Conservation (phyloP, 2,797 vertebrate genomes). For the Staurois parvus region DNA sequence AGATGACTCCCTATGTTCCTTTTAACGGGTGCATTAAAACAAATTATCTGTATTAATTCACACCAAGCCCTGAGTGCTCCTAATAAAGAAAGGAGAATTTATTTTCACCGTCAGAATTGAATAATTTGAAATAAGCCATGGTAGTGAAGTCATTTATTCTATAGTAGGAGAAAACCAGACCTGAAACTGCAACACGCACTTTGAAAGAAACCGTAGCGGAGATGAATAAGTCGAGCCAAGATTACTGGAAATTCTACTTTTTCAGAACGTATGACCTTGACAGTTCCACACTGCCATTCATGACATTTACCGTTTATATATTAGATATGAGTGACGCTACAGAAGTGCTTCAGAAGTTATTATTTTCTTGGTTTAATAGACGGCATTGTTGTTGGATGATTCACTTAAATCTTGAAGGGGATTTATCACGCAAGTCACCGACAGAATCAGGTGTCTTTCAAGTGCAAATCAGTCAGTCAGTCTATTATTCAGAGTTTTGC, state of each 20-base stretch:
- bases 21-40: constrained; percentile 40
- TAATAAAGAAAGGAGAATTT: constrained; percentile 10
- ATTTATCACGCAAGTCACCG: background rate
- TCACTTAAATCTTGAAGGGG: background rate
- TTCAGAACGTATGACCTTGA: constrained; percentile 11
- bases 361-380: constrained; percentile 3
- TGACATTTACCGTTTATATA: background rate
- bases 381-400: background rate
- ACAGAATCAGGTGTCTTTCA: background rate
- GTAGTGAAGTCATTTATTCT: background rate
- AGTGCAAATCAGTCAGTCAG: background rate
- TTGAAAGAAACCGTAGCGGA: background rate
- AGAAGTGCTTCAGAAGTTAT: background rate
- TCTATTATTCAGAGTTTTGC: no score
- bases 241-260: background rate
- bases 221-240: constrained; percentile 3
- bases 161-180: background rate
- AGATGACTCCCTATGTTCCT: background rate
- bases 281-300: background rate
- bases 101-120: constrained; percentile 11
- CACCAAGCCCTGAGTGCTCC: constrained; percentile 19
- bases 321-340: background rate
- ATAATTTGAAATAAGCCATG: constrained; percentile 17
- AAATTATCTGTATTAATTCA: constrained; percentile 37
- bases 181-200: background rate